These are phyloP conservation scores for Prochilodus magdalenae DNA, from an alignment of 2,113 vertebrate species.

Conservation along the genomic window DNA sequence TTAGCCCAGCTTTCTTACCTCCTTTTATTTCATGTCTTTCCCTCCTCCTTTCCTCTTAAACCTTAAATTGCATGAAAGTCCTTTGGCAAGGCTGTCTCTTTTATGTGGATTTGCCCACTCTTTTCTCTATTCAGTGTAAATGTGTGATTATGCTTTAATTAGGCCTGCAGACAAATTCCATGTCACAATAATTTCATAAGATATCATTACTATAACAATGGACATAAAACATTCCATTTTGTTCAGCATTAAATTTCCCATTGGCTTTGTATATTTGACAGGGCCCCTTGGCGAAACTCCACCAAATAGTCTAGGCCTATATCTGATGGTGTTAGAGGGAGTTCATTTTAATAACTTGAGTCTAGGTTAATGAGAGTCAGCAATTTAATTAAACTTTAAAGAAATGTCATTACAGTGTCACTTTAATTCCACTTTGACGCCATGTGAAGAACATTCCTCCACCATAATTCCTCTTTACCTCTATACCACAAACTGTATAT, in stretches of 20 bases:
- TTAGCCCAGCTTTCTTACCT: background rate
- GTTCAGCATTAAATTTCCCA: background rate
- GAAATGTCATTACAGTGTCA: background rate
- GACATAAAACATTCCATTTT: background rate
- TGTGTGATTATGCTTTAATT: conserved; percentile 1
- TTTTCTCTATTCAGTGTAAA: background rate
- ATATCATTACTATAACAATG: conserved; percentile 1
- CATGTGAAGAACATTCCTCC: too few species aligned
- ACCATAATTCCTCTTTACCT: too few species aligned
- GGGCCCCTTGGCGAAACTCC: background rate
- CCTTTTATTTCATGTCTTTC: background rate
- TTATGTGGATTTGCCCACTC: background rate
- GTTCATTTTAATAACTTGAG: background rate
- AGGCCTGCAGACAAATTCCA: background rate
- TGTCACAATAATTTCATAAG: conserved; percentile 8
- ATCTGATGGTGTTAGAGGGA: background rate
- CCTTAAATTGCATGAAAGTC: background rate
- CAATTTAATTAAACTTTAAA: conserved; percentile 8
- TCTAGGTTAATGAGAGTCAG: conserved; percentile 20
- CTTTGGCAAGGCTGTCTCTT: background rate
- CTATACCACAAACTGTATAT: too few species aligned
- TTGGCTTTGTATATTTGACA: background rate
- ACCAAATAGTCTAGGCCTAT: background rate
- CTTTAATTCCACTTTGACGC: background rate
- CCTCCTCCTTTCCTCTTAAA: background rate